phyloP scores from a whole-genome alignment of 2,113 vertebrate species.

The Dasyurus viverrinus region DNA sequence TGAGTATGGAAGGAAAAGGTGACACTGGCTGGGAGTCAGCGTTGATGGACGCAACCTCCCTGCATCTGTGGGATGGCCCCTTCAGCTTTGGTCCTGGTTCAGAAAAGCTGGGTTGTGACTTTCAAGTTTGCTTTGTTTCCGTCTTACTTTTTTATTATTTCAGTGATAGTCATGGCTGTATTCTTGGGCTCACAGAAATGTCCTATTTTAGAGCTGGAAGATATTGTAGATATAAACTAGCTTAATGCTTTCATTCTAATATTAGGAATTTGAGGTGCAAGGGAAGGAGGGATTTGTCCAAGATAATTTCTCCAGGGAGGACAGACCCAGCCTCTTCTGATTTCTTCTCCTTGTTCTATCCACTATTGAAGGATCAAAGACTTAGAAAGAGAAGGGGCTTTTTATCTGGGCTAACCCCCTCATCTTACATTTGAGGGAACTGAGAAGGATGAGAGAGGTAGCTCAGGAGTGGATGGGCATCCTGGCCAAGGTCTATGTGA shows the following conservation, averaged over 20 bases:
- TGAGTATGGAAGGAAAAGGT: constrained; percentile 60
- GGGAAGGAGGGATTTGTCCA: background rate
- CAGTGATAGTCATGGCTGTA: background rate
- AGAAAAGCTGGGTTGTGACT: background rate
- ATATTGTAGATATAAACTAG: background rate
- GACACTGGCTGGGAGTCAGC: constrained; percentile 13
- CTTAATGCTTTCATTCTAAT: background rate
- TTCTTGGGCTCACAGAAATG: background rate
- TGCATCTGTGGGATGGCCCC: constrained; percentile 35
- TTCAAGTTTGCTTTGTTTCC: background rate
- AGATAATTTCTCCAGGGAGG: background rate
- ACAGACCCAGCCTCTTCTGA: too few species aligned
- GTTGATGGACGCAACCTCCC: constrained; percentile 16
- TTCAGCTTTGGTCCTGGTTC: constrained; percentile 20
- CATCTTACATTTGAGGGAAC: background rate
- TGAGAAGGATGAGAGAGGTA: background rate
- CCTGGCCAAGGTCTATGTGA: too few species aligned
- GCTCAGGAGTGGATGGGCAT: too few species aligned
- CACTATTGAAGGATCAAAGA: background rate
- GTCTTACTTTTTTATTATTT: constrained; percentile 39
- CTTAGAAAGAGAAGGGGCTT: background rate
- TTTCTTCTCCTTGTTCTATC: background rate
- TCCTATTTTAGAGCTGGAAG: background rate
- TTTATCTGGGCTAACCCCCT: background rate
- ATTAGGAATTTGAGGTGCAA: background rate